Conservation (phyloP, 35 echinoderm and acorn worm species). For the Heliocidaris tuberculata region DNA sequence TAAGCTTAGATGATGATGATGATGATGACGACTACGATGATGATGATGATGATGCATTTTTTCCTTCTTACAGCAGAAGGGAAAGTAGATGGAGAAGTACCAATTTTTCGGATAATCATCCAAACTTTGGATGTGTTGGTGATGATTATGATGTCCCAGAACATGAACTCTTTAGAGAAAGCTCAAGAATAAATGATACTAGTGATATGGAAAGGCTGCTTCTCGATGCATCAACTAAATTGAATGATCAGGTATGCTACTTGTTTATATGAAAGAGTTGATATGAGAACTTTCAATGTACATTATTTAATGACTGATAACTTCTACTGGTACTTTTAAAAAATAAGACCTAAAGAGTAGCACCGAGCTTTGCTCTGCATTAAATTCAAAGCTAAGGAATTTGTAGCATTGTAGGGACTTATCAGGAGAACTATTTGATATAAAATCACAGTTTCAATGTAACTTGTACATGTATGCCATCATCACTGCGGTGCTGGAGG, state of each 20-base stretch:
- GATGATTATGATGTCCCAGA: not conserved
- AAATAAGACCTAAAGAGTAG: no score
- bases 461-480: no score
- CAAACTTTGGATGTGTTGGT: not conserved
- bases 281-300: no score
- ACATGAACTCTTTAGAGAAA: not conserved
- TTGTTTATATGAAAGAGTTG: not conserved
- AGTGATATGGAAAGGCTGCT: conserved; percentile 12
- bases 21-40: not conserved
- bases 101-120: not conserved
- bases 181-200: not conserved
- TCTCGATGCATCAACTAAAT: not conserved
- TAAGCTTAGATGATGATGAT: not conserved
- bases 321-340: no score
- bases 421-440: no score
- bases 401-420: no score
- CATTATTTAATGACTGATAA: no score
- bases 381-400: no score
- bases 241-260: not conserved
- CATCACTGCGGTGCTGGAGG: no score
- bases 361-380: no score
- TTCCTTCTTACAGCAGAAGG: not conserved
- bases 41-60: not conserved
- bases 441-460: no score
- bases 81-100: not conserved